Percentiles rank a stretch among this genome's conserved stretches.
phyloP scores from a whole-genome alignment of 2,113 vertebrate genomes.

The Mionectes macconnelli region DNA sequence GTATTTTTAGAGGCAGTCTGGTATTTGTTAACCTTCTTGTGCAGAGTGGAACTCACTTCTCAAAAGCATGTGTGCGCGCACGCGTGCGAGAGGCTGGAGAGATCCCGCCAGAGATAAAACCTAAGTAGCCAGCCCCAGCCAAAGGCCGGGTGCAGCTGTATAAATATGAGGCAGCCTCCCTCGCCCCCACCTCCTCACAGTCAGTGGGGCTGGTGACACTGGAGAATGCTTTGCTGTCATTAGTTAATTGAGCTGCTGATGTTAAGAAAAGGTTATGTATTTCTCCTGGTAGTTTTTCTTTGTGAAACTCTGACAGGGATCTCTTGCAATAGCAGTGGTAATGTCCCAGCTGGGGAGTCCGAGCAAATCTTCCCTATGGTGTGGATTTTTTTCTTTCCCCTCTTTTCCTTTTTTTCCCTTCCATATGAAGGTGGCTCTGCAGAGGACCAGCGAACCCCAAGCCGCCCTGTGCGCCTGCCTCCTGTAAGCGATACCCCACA shows the following conservation, averaged over 20 bases:
- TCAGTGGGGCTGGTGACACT: conserved; percentile 50
- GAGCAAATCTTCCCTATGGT: conserved; percentile 24
- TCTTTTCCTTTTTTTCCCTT: neutral
- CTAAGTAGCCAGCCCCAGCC: conserved; percentile 39
- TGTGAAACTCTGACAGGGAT: conserved; percentile 58
- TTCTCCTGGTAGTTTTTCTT: conserved; percentile 71
- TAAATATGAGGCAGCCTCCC: conserved; percentile 23
- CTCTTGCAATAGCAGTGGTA: conserved; percentile 37
- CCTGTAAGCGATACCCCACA: conserved; percentile 6
- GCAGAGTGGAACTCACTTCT: conserved; percentile 20
- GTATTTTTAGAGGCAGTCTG: conserved; percentile 59
- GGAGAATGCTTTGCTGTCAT: conserved; percentile 69
- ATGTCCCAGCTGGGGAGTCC: neutral
- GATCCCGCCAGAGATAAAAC: conserved; percentile 65
- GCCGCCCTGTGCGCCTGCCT: neutral
- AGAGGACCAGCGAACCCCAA: neutral
- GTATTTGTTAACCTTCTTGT: conserved; percentile 52
- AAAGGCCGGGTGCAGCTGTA: conserved; percentile 57
- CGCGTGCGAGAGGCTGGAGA: conserved; percentile 16
- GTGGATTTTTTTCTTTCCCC: neutral
- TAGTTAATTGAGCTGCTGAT: conserved; percentile 70
- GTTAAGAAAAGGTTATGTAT: conserved; percentile 76
- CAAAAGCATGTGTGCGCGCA: conserved; percentile 21
- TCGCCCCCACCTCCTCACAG: neutral
- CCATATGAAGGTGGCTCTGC: accelerated